A percentile compares a stretch with the other conserved stretches of the same genome.
Conservation (phyloP, 2,888 invertebrate species). For the Ormyrus thymus region DNA sequence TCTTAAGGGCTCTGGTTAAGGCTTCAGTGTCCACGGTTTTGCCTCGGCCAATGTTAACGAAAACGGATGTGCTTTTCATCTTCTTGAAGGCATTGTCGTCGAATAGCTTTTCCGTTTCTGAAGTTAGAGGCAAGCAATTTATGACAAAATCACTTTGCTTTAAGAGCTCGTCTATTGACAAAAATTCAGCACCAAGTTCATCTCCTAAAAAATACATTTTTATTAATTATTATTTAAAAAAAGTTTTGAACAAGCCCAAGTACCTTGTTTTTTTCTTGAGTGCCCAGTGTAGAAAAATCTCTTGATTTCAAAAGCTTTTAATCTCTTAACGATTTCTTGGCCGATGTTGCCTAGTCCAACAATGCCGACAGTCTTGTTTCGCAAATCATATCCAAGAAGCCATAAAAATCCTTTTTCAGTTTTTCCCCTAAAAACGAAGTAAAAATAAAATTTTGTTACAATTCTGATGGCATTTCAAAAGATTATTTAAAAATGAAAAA, state of each 20-base stretch:
- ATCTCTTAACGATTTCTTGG: constrained; percentile 82
- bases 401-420: constrained; percentile 75
- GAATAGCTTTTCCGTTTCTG: constrained; percentile 83
- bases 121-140: constrained; percentile 81
- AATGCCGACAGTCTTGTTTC: constrained; percentile 87
- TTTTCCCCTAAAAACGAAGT: constrained; percentile 27
- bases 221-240: neutral
- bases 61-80: constrained; percentile 86
- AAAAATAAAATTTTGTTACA: neutral
- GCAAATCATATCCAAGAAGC: constrained; percentile 87
- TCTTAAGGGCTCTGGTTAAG: constrained; percentile 85
- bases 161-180: constrained; percentile 82
- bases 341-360: constrained; percentile 90
- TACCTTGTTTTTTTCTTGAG: constrained; percentile 67
- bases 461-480: neutral
- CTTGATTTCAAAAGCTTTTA: constrained; percentile 84
- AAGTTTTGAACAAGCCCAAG: too few species aligned
- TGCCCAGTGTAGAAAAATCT: constrained; percentile 86
- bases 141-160: constrained; percentile 85
- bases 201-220: constrained; percentile 67
- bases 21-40: constrained; percentile 89
- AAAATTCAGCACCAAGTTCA: constrained; percentile 79
- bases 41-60: constrained; percentile 87
- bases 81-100: constrained; percentile 80
- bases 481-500: constrained; percentile 2